Evolutionary conservation across 2,113 vertebrate species (phyloP), one percentile per base, ranked within the genome.

Genomic region (Catagonus wagneri): DNA sequence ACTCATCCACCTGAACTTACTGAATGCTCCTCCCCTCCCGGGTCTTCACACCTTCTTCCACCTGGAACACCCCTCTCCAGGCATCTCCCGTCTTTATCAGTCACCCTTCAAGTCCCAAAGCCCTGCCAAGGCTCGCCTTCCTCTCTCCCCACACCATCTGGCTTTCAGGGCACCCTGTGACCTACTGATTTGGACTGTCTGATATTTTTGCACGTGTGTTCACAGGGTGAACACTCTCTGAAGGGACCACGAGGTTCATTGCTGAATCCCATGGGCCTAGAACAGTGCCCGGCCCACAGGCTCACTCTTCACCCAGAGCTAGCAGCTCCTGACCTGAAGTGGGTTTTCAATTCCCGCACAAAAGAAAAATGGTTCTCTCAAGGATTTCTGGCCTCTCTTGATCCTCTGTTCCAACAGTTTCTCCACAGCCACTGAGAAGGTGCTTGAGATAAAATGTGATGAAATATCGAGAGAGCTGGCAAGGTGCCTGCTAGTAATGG

Each of bases 161-260:
- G 3, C 54, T 65, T 0, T 36, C 17, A 15, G 44, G 11, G 22
- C 50, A 13, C 50, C 36, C 14, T 61, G 20, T 20, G 68, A 50
- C 80, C 68, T 72, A 7, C 27, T 7, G 56, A 13, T 25, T 29
- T 19, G 61, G 44, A 22, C 12, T 0, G 0, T 10, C 27, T 4
- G 5, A 20, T 23, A 6, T 4, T 16, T 50, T 65, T 36, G 60
- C 19, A 20, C 9, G 0, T 19, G 65, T 23, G 0, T n/a, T 61
- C 20, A 10, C 19, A 11, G 50, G 63, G 2, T 4, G 19, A 75
- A 79, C 3, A 1, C 75, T 58, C 44, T 76, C 36, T n/a, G 52
- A 79, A 29, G 39, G 34, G 36, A 16, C 29, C 15, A 1, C 4
- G 9, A 7, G 4, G 1, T 44, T 36, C 69, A 10, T 61, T 29